Percentiles rank a stretch among this genome's conserved stretches.
phyloP scores from a whole-genome alignment of 2,888 invertebrate genomes.

The Drosophila neotestacea region DNA sequence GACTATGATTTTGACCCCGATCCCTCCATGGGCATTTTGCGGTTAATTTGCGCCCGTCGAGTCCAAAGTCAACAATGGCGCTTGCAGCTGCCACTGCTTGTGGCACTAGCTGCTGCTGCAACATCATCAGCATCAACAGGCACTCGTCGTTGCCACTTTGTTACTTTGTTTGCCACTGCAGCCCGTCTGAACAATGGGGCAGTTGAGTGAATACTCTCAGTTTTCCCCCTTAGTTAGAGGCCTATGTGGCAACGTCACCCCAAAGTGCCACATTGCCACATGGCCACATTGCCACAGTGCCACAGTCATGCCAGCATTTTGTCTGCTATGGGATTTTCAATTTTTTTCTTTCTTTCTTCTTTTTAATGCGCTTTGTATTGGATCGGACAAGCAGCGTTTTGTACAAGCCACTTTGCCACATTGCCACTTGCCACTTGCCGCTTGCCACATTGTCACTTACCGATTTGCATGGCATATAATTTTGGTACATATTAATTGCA shows the following conservation, averaged over 20 bases:
- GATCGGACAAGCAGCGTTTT: constrained; percentile 13
- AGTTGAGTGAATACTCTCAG: constrained; percentile 9
- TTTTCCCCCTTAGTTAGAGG: constrained; percentile 13
- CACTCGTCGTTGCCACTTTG: constrained; percentile 43
- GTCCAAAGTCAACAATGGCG: constrained; percentile 56
- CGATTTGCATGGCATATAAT: constrained; percentile 58
- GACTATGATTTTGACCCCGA: constrained; percentile 5
- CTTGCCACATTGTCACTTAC: constrained; percentile 16
- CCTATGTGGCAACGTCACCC: constrained; percentile 31
- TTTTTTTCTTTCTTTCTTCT: constrained; percentile 3
- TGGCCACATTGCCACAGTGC: constrained; percentile 3
- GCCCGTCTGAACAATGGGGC: constrained; percentile 35
- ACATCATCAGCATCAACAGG: constrained; percentile 31
- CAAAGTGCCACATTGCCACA: constrained; percentile 10
- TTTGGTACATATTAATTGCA: constrained; percentile 57
- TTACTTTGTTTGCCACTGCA: constrained; percentile 44
- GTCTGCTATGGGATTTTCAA: constrained; percentile 24
- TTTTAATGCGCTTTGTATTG: constrained; percentile 46
- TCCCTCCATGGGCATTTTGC: constrained; percentile 36
- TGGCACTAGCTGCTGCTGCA: neutral
- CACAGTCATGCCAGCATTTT: constrained; percentile 10
- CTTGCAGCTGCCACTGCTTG: constrained; percentile 29
- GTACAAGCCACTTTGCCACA: constrained; percentile 12
- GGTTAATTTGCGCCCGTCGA: constrained; percentile 62
- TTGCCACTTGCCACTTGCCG: constrained; percentile 8